Percentiles rank a stretch among this genome's conserved stretches.
Evolutionary conservation across 1,140 invertebrate species (phyloP).

Genomic region (Venturia canescens): DNA sequence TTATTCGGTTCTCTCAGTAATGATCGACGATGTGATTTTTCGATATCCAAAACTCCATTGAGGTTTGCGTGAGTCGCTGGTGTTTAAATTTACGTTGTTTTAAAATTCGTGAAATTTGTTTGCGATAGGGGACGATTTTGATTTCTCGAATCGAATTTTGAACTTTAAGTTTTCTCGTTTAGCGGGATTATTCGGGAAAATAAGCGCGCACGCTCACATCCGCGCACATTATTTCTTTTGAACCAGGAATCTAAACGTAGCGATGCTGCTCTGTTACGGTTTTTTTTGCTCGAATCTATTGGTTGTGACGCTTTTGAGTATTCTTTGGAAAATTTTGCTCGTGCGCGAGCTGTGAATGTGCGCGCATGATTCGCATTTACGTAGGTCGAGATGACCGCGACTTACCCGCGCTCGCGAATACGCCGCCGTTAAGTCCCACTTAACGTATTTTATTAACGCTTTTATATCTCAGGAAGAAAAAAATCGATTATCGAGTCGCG

Average conservation of each 20-base stretch:
- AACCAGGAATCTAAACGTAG: not conserved
- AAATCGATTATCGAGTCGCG: constrained; percentile 36
- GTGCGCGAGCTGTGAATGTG: constrained; percentile 26
- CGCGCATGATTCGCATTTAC: constrained; percentile 46
- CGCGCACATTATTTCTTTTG: not conserved
- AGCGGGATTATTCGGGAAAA: not conserved
- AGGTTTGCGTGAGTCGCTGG: not conserved
- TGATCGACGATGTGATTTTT: constrained; percentile 14
- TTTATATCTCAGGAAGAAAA: constrained; percentile 47
- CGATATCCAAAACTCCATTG: constrained; percentile 1
- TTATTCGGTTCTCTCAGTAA: not conserved
- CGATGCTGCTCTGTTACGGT: constrained; percentile 15
- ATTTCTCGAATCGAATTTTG: not conserved
- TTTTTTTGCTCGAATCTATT: not conserved
- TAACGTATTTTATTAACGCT: constrained; percentile 32
- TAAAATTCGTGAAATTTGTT: not conserved
- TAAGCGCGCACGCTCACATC: constrained; percentile 31
- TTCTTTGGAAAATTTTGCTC: not conserved
- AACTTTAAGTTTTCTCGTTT: not conserved
- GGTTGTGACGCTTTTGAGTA: not conserved
- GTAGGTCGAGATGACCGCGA: constrained; percentile 49
- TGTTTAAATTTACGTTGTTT: not conserved
- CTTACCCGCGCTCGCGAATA: constrained; percentile 40
- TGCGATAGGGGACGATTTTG: constrained; percentile 12
- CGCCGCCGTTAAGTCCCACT: constrained; percentile 13